Base-by-base conservation (phyloP, 2,113 vertebrate species). In the Notiomystis cincta region DNA sequence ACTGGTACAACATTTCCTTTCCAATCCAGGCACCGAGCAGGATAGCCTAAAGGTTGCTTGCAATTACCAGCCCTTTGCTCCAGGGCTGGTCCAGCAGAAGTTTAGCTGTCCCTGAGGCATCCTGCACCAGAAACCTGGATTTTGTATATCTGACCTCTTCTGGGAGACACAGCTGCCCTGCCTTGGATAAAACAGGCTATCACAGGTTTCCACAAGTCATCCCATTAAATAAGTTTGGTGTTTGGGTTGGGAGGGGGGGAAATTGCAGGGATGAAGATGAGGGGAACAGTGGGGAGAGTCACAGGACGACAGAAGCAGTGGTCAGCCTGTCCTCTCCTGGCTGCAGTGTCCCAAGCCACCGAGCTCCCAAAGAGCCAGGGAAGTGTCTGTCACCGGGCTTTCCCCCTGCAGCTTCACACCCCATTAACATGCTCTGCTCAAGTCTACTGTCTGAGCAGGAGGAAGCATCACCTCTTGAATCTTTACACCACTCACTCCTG, bases 191-290 rank as follows among this genome's bases (percentile, higher is more conserved):
- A 85, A 50, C 10, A 33, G 11, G 19, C 23, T 42, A 1, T 75
- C 31, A 77, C 61, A 53, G 6, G 11, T 15, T 80, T 65, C 33
- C 28, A 48, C 27, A n/a, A 69, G 18, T 20, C 5, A 14, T 15
- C 19, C 16, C 2, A 27, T 22, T 30, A 24, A 56, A 40, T 58
- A 40, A 60, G 27, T 19, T 11, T 9, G 24, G n/a, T 11, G 12
- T 42, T 30, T 23, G 15, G 5, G 4, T 0, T 40, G 22, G 7
- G 38, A 11, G 1, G 3, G 8, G n/a, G n/a, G n/a, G n/a, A n/a
- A 23, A 20, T 33, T 16, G 7, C n/a, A 40, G 87, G 28, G 45
- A 15, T 60, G 70, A 30, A 35, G 70, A 13, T 4, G 18, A 40
- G 18, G 28, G 21, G 28, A 31, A 1, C 38, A 61, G 24, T 2